Percentiles rank a stretch among this genome's conserved stretches.
Evolutionary conservation across 2,797 vertebrate species (phyloP).

Genomic region (Coendou prehensilis): DNA sequence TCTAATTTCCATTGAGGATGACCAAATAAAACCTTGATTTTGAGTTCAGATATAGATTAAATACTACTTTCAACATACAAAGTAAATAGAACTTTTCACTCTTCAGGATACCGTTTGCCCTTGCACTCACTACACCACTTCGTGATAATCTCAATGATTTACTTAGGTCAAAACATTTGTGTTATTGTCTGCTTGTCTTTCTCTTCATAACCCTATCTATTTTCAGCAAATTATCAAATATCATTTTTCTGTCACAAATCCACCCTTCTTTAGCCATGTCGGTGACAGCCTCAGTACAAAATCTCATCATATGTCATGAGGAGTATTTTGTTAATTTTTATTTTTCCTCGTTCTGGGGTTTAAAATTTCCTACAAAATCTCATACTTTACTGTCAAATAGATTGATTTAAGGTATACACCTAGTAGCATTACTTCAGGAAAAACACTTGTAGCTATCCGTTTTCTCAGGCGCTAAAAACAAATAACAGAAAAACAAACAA

Average conservation of each 20-base stretch:
- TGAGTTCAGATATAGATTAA: not conserved
- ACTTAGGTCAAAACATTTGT: not conserved
- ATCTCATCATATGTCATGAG: not conserved
- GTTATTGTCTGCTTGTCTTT: not conserved
- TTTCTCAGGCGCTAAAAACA: not conserved
- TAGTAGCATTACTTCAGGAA: not conserved
- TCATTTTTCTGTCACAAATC: not conserved
- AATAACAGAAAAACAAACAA: not conserved
- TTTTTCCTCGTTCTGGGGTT: not conserved
- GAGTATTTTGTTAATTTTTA: not conserved
- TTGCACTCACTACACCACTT: not conserved
- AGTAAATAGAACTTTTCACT: not conserved
- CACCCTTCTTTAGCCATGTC: not conserved
- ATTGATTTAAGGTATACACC: not conserved
- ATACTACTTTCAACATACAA: not conserved
- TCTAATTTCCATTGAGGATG: not conserved
- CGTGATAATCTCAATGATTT: not conserved
- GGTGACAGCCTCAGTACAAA: not conserved
- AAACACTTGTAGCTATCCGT: not conserved
- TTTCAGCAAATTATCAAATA: not conserved
- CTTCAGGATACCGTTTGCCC: not conserved
- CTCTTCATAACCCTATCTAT: no score
- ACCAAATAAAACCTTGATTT: not conserved
- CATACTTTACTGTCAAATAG: not conserved
- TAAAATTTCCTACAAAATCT: not conserved